Conservation (phyloP, 1,140 invertebrate genomes). For the Rhopalosiphum padi region DNA sequence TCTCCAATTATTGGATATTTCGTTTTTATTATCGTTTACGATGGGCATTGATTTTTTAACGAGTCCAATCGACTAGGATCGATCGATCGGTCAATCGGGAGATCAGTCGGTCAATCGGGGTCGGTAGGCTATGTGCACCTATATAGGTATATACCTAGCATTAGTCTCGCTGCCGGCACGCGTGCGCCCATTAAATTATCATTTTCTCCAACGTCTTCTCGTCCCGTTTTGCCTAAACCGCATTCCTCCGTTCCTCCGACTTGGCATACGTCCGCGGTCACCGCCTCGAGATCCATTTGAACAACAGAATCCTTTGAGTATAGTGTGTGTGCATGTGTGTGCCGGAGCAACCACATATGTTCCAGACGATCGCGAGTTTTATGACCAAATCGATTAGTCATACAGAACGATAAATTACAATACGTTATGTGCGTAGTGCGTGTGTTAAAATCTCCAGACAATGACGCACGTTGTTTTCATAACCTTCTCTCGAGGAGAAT, state of each 20-base stretch:
- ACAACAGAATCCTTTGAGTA: slow-evolving; percentile 31
- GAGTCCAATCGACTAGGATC: background rate
- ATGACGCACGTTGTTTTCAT: slow-evolving; percentile 31
- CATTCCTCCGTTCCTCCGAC: slow-evolving; percentile 29
- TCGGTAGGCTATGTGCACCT: background rate
- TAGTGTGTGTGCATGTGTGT: background rate
- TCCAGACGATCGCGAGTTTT: background rate
- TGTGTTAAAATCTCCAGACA: slow-evolving; percentile 29
- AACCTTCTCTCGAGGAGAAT: slow-evolving; percentile 21
- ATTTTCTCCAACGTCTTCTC: background rate
- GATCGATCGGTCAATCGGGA: too few species aligned
- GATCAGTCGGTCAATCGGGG: too few species aligned
- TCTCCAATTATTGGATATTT: background rate
- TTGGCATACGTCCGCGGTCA: background rate
- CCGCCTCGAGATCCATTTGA: background rate
- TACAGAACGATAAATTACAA: background rate
- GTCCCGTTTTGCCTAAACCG: slow-evolving; percentile 41
- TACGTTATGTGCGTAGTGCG: background rate
- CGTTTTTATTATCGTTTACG: background rate
- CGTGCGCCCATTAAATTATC: background rate
- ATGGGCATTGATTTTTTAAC: background rate
- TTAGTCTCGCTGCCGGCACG: background rate
- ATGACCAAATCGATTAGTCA: slow-evolving; percentile 40
- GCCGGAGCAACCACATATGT: background rate
- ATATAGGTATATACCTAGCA: background rate